These are phyloP conservation scores for Bombus picipes DNA, from an alignment of 1,140 invertebrate species.

Conservation along the genomic window DNA sequence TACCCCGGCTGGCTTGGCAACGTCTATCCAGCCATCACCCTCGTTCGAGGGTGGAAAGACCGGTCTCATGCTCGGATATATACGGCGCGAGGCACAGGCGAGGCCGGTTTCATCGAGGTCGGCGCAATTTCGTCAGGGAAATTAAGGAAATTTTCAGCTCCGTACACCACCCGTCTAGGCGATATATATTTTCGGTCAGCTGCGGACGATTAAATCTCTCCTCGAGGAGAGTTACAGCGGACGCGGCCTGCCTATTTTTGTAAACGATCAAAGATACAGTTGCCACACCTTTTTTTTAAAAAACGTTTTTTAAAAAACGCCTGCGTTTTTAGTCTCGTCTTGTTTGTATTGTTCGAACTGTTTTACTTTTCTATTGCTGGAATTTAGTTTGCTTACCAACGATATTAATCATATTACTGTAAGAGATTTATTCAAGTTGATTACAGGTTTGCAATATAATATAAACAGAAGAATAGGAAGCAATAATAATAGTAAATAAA, in stretches of 20 bases:
- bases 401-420: no score
- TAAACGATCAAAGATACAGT: slow-evolving; percentile 18
- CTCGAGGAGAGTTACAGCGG: slow-evolving; percentile 12
- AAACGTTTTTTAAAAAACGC: no score
- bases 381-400: no score
- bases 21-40: slow-evolving; percentile 52
- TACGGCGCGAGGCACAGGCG: slow-evolving; percentile 38
- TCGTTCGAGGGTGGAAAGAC: slow-evolving; percentile 51
- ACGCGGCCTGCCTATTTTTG: slow-evolving; percentile 37
- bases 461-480: no score
- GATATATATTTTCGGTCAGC: slow-evolving; percentile 62
- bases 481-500: no score
- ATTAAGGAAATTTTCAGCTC: slow-evolving; percentile 69
- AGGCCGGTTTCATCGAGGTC: slow-evolving; percentile 36
- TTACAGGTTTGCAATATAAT: no score
- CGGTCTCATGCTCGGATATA: slow-evolving; percentile 57
- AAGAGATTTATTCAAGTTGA: no score
- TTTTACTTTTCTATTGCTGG: no score
- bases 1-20: slow-evolving; percentile 53
- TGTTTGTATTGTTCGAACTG: neutral
- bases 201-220: slow-evolving; percentile 37
- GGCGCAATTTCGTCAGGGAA: slow-evolving; percentile 59
- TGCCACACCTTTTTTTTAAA: neutral
- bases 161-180: neutral
- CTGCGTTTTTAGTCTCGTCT: neutral